These are phyloP conservation scores for Misgurnus anguillicaudatus DNA, from an alignment of 2,113 vertebrate genomes.

Conservation along the genomic window DNA sequence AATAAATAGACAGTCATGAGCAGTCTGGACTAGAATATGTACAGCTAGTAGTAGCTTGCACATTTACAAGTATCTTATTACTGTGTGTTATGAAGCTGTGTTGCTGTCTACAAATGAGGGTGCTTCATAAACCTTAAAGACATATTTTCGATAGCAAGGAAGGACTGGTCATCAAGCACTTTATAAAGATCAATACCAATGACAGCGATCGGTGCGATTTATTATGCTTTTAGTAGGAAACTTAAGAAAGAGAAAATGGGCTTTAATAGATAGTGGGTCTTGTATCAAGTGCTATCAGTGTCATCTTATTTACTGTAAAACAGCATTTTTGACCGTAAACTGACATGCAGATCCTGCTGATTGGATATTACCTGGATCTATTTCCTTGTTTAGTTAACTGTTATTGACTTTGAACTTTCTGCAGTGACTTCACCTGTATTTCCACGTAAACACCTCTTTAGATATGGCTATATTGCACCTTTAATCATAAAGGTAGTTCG, in stretches of 20 bases:
- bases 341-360: background rate
- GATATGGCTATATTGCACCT: background rate
- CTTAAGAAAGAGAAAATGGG: conserved; percentile 32
- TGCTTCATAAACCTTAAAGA: background rate
- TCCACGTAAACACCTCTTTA: background rate
- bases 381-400: background rate
- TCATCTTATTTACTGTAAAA: background rate
- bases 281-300: background rate
- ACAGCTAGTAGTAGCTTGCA: conserved; percentile 31
- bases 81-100: conserved; percentile 28
- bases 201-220: conserved; percentile 60
- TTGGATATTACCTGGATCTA: background rate
- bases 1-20: conserved; percentile 67
- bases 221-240: conserved; percentile 68
- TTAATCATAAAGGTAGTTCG: background rate
- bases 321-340: background rate
- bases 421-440: background rate
- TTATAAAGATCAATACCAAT: conserved; percentile 66
- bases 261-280: background rate
- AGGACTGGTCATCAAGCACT: conserved; percentile 65
- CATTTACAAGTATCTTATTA: conserved; percentile 42
- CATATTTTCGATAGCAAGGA: background rate
- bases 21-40: conserved; percentile 61
- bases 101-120: background rate
- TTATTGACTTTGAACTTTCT: background rate